A percentile compares a stretch with the other conserved stretches of the same genome.
These are phyloP conservation scores for Megalurothrips usitatus DNA, from an alignment of 2,888 invertebrate species.

Conservation along the genomic window DNA sequence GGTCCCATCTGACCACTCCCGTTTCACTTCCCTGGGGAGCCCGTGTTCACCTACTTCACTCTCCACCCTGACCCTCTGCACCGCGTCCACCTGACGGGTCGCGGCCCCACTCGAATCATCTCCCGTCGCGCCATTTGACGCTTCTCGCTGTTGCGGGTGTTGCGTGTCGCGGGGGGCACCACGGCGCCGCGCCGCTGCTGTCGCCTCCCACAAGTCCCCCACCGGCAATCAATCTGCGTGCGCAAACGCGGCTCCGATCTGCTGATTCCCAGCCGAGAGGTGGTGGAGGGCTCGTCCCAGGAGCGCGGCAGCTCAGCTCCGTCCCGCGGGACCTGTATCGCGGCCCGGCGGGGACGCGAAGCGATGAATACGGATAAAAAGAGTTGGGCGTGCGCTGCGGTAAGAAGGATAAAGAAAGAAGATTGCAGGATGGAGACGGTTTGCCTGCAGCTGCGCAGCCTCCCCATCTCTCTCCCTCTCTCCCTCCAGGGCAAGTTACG, in stretches of 20 bases:
- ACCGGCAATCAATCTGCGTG: not conserved
- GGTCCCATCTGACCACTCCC: not conserved
- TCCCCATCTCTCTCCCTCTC: too few relatives aligned
- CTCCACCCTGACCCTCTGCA: too few relatives aligned
- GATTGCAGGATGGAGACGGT: not conserved
- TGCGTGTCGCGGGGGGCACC: too few relatives aligned
- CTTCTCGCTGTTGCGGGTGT: too few relatives aligned
- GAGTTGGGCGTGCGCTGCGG: not conserved
- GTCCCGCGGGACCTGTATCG: not conserved
- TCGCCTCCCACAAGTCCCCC: not conserved
- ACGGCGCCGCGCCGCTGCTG: not conserved
- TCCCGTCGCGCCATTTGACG: too few relatives aligned
- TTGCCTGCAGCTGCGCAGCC: too few relatives aligned
- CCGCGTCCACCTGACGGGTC: too few relatives aligned
- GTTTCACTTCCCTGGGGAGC: too few relatives aligned
- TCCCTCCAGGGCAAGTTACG: too few relatives aligned
- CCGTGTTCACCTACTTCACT: too few relatives aligned
- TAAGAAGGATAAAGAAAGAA: not conserved
- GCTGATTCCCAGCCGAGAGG: not conserved
- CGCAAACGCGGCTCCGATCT: not conserved
- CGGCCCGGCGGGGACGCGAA: not conserved
- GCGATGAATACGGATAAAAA: too few relatives aligned
- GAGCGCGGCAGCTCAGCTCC: not conserved
- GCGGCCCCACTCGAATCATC: too few relatives aligned
- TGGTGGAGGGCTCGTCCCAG: not conserved